phyloP scores from a whole-genome alignment of 2,888 invertebrate genomes.

The Eulithis testata region DNA sequence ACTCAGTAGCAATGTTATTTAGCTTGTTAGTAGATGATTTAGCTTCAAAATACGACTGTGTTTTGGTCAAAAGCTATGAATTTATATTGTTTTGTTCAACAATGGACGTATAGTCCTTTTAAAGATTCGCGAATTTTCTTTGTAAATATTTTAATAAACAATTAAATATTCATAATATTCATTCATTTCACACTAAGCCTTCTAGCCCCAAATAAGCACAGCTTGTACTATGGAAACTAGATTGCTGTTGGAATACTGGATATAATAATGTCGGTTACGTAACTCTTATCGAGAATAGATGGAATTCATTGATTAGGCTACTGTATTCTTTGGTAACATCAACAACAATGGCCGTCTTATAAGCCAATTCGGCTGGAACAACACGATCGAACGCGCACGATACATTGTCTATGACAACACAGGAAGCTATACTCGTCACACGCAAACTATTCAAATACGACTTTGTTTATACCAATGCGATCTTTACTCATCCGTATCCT shows the following conservation, averaged over 20 bases:
- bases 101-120: not conserved
- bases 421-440: constrained; percentile 57
- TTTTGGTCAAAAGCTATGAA: not conserved
- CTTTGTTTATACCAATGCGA: constrained; percentile 51
- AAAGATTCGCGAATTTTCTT: not conserved
- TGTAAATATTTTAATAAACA: not conserved
- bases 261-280: constrained; percentile 31
- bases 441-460: constrained; percentile 49
- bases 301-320: constrained; percentile 51
- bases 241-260: no score
- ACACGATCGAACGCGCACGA: constrained; percentile 52
- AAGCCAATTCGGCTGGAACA: constrained; percentile 53
- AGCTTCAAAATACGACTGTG: no score
- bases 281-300: constrained; percentile 35
- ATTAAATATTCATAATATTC: no score
- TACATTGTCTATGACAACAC: constrained; percentile 40
- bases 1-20: not conserved
- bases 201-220: no score
- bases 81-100: not conserved
- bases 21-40: not conserved
- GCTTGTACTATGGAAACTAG: no score
- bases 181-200: no score
- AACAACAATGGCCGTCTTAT: constrained; percentile 61
- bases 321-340: constrained; percentile 32
- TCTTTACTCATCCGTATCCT: constrained; percentile 42